Evolutionary conservation across 2,888 invertebrate species (phyloP).

Genomic region (Didymodactylos carnosus): DNA sequence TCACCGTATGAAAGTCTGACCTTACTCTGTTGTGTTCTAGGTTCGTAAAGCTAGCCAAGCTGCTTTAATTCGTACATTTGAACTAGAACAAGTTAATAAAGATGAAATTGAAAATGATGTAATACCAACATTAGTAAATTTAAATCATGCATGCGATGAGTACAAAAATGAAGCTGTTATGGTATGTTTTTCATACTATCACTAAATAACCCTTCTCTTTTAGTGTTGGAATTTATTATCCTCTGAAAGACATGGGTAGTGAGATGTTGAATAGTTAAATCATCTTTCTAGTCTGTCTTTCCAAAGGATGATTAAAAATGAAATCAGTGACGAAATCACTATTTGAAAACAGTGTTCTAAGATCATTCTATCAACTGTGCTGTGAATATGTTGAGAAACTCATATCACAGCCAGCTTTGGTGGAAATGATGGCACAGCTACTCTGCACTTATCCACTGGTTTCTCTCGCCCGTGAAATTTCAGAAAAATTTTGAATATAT

Average conservation of each 20-base stretch:
- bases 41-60: not conserved
- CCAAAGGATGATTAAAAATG: conserved; percentile 1
- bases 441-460: no score
- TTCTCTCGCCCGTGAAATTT: no score
- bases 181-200: not conserved
- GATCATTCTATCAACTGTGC: not conserved
- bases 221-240: not conserved
- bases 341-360: no score
- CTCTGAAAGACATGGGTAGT: conserved; percentile 1
- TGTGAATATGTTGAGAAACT: not conserved
- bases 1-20: no score
- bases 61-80: not conserved
- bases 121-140: not conserved
- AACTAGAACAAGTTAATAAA: not conserved
- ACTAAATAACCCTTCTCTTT: not conserved
- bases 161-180: not conserved
- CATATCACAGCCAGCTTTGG: not conserved
- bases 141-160: not conserved
- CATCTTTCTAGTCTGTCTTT: not conserved
- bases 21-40: no score
- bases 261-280: not conserved
- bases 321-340: no score
- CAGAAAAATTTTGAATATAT: no score
- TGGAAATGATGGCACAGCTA: no score
- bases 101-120: not conserved